These are phyloP conservation scores for Anthophora plumipes DNA, from an alignment of 2,888 invertebrate species.

Conservation along the genomic window DNA sequence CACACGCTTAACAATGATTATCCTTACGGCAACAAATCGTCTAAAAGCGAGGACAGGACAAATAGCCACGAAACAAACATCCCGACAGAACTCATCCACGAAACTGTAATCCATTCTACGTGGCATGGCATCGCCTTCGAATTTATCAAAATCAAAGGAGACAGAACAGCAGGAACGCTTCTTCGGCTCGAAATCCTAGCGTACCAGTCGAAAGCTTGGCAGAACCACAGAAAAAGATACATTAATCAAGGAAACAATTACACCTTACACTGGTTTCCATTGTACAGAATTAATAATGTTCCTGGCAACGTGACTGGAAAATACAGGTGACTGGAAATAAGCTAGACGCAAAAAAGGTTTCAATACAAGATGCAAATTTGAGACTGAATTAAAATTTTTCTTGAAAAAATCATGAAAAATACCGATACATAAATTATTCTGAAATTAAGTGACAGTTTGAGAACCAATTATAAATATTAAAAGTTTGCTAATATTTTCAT, in stretches of 20 bases:
- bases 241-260: constrained; percentile 48
- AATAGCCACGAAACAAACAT: constrained; percentile 31
- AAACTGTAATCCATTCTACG: constrained; percentile 30
- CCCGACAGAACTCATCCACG: constrained; percentile 7
- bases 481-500: no score
- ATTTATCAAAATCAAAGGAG: constrained; percentile 50
- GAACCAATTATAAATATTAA: no score
- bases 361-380: not conserved
- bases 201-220: constrained; percentile 3
- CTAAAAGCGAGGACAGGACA: constrained; percentile 3
- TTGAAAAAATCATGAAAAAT: no score
- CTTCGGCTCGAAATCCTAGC: constrained; percentile 13
- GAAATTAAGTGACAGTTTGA: no score
- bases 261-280: constrained; percentile 22
- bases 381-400: not conserved
- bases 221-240: constrained; percentile 38
- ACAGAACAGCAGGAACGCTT: constrained; percentile 21
- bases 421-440: no score
- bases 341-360: no score
- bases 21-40: not conserved
- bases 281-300: constrained; percentile 33
- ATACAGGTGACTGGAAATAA: not conserved
- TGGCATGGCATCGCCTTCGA: constrained; percentile 41
- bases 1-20: constrained; percentile 23
- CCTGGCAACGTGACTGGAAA: constrained; percentile 1